Percentiles rank a stretch among this genome's conserved stretches.
Conservation (phyloP, 2,113 vertebrate species). For the Toxostoma redivivum region DNA sequence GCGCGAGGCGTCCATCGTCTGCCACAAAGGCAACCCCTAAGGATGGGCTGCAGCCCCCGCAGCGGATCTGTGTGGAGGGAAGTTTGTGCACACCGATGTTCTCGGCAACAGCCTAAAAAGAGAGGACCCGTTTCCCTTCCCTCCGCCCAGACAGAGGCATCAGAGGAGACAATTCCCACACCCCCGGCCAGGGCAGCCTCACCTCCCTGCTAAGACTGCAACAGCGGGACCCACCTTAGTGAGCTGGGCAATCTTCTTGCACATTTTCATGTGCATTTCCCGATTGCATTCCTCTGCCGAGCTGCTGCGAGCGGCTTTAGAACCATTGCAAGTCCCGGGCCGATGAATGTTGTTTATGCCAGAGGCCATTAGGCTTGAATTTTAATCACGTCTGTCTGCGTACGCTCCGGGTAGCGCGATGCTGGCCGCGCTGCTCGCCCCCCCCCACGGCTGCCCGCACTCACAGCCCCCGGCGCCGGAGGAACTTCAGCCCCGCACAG, state of each 20-base stretch:
- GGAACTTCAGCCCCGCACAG: not conserved
- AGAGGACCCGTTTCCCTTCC: not conserved
- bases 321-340: slow-evolving; percentile 74
- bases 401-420: not conserved
- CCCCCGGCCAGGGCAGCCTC: not conserved
- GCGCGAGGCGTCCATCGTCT: not conserved
- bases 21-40: not conserved
- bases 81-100: not conserved
- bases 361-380: slow-evolving; percentile 79
- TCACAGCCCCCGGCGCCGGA: not conserved
- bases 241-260: slow-evolving; percentile 99
- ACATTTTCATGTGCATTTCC: slow-evolving; percentile 93
- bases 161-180: not conserved
- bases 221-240: slow-evolving; percentile 84
- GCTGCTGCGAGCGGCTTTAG: slow-evolving; percentile 74
- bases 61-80: not conserved
- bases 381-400: not conserved
- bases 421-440: not conserved
- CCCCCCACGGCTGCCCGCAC: not conserved
- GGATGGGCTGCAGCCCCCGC: not conserved
- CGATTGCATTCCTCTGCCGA: slow-evolving; percentile 76
- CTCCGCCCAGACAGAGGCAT: not conserved
- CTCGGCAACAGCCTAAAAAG: not conserved
- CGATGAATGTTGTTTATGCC: slow-evolving; percentile 80
- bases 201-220: not conserved